These are phyloP conservation scores for Lichenostomus cassidix DNA, from an alignment of 2,113 vertebrate species.

Conservation along the genomic window DNA sequence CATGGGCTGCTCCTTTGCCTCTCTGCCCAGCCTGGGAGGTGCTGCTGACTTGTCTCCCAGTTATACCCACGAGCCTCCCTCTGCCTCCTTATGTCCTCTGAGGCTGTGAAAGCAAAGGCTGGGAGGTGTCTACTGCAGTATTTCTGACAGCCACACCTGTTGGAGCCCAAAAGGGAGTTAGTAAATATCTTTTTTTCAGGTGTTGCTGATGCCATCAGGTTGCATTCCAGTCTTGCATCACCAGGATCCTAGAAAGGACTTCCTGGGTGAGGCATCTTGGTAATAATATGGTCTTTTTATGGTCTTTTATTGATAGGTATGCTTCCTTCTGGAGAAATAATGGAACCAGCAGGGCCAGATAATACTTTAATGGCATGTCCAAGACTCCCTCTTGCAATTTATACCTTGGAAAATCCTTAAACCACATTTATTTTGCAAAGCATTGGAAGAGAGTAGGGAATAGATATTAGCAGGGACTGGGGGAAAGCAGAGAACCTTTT, in stretches of 20 bases:
- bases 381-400: background rate
- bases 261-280: background rate
- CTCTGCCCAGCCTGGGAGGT: background rate
- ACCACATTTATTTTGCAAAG: background rate
- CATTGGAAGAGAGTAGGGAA: background rate
- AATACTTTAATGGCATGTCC: background rate
- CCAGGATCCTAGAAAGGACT: background rate
- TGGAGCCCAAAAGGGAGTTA: background rate
- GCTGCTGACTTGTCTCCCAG: background rate
- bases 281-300: background rate
- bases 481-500: background rate
- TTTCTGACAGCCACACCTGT: background rate
- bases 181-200: background rate
- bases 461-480: background rate
- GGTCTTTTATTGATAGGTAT: background rate
- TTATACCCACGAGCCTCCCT: background rate
- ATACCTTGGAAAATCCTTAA: background rate
- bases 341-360: background rate
- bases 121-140: background rate
- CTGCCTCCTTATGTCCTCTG: background rate
- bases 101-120: background rate
- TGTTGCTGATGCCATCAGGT: background rate
- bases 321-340: background rate
- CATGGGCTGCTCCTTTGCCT: accelerated
- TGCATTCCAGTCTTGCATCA: background rate